Evolutionary conservation across 1,140 invertebrate genomes (phyloP).

Genomic region (Drosophila fuyamai): DNA sequence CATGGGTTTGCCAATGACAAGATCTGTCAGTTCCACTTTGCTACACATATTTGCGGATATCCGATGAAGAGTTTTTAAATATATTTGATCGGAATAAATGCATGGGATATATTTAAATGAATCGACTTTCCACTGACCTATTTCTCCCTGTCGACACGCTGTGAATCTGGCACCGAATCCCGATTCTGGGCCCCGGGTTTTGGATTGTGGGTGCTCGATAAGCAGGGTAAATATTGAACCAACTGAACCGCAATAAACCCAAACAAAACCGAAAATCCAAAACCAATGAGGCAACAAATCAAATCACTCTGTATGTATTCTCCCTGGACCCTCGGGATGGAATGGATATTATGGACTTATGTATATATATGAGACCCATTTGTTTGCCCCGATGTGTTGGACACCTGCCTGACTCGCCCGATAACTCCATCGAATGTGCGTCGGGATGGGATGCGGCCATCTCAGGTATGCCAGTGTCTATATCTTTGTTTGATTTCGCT

Average conservation of each 20-base stretch:
- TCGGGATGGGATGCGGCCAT: conserved; percentile 27
- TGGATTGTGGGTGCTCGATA: conserved; percentile 64
- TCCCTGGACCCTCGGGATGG: conserved; percentile 20
- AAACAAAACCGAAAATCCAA: conserved; percentile 19
- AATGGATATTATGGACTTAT: conserved; percentile 4
- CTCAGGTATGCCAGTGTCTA: conserved; percentile 35
- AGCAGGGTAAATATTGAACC: conserved; percentile 64
- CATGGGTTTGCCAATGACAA: background rate
- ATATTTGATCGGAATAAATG: no score
- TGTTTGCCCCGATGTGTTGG: conserved; percentile 25
- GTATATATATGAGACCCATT: conserved; percentile 10
- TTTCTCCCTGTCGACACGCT: conserved; percentile 20
- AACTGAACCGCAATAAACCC: conserved; percentile 40
- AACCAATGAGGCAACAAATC: conserved; percentile 25
- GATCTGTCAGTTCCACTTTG: background rate
- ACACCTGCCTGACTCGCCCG: conserved; percentile 48
- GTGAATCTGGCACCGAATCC: conserved; percentile 16
- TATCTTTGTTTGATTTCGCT: conserved; percentile 69
- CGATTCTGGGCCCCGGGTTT: background rate
- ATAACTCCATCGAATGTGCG: conserved; percentile 59
- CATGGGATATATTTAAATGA: background rate
- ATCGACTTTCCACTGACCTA: conserved; percentile 23
- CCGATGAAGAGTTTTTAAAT: background rate
- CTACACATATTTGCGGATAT: background rate
- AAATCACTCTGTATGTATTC: conserved; percentile 6